phyloP scores from a whole-genome alignment of 2,888 invertebrate genomes.

The Meiosimyza platycephala region DNA sequence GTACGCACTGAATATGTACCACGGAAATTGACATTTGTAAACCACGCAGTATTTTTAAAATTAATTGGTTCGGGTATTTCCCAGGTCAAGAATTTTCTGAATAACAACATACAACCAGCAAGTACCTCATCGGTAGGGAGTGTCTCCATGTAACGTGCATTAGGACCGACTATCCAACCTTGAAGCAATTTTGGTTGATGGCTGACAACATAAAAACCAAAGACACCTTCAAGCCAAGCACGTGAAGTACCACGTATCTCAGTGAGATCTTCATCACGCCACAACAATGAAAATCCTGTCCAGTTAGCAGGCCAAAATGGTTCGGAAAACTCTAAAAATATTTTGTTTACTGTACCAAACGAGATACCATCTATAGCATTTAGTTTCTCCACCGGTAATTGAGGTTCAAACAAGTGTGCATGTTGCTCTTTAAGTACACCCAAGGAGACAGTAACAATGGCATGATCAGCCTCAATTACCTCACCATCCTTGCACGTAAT shows the following conservation, averaged over 20 bases:
- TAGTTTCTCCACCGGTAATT: slow-evolving; percentile 66
- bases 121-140: slow-evolving; percentile 67
- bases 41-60: slow-evolving; percentile 72
- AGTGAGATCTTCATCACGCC: slow-evolving; percentile 68
- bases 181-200: slow-evolving; percentile 72
- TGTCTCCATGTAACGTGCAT: slow-evolving; percentile 72
- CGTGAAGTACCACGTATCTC: slow-evolving; percentile 46
- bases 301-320: slow-evolving; percentile 70
- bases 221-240: slow-evolving; percentile 74
- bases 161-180: slow-evolving; percentile 75
- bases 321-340: slow-evolving; percentile 71
- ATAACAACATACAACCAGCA: slow-evolving; percentile 49
- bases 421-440: slow-evolving; percentile 70
- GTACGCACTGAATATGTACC: slow-evolving; percentile 76
- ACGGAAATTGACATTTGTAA: slow-evolving; percentile 70
- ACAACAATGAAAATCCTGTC: slow-evolving; percentile 70
- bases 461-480: slow-evolving; percentile 69
- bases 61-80: slow-evolving; percentile 49
- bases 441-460: slow-evolving; percentile 71
- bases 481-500: slow-evolving; percentile 55
- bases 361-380: slow-evolving; percentile 69
- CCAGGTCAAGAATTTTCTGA: slow-evolving; percentile 52
- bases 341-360: slow-evolving; percentile 72
- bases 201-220: slow-evolving; percentile 75
- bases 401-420: slow-evolving; percentile 65